A percentile compares a stretch with the other conserved stretches of the same genome.
Conservation (phyloP, 2,113 vertebrate species). For the Daubentonia madagascariensis region DNA sequence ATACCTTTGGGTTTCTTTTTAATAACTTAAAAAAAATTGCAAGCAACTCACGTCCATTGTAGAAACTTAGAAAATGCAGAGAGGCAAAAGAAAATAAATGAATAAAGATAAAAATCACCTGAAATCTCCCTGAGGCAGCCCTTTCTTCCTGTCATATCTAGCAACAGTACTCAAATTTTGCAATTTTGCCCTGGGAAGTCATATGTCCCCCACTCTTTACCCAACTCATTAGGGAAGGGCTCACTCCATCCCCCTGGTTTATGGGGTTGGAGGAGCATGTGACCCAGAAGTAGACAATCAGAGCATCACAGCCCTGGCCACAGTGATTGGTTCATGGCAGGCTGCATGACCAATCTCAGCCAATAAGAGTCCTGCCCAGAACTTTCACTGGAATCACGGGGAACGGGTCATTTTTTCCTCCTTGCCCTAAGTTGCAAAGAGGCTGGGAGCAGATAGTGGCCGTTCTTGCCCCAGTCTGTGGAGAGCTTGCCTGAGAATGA, state of each 20-base stretch:
- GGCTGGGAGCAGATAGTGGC: neutral
- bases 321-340: neutral
- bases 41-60: conserved; percentile 26
- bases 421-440: neutral
- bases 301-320: neutral
- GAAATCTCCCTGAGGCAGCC: neutral
- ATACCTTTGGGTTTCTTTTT: conserved; percentile 15
- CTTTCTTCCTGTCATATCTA: neutral
- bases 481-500: neutral
- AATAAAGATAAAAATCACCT: neutral
- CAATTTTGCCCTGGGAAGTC: neutral
- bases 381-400: neutral
- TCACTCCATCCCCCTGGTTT: too few relatives aligned
- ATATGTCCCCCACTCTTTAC: neutral
- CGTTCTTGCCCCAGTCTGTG: neutral
- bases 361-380: neutral
- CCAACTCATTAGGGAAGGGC: neutral
- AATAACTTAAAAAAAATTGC: conserved; percentile 19
- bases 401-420: neutral
- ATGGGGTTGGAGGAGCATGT: neutral
- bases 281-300: neutral
- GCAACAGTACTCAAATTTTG: neutral
- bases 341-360: neutral
- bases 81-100: neutral
- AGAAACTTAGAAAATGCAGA: conserved; percentile 42